A percentile compares a stretch with the other conserved stretches of the same genome.
These are phyloP conservation scores for Bujurquina vittata DNA, from an alignment of 2,113 vertebrate genomes.

Conservation along the genomic window DNA sequence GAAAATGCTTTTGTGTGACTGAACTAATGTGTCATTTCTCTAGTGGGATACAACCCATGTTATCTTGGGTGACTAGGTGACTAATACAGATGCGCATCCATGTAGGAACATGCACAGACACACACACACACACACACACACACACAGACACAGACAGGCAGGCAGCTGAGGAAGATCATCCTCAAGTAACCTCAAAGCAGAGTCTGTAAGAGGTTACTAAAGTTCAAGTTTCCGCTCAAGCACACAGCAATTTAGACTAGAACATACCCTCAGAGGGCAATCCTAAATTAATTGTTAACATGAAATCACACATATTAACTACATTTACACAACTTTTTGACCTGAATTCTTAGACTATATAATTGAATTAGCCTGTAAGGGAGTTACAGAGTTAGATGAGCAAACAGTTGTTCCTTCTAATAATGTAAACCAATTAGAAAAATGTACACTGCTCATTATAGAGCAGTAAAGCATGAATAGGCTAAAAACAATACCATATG, in stretches of 20 bases:
- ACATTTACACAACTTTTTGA: neutral
- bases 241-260: slow-evolving; percentile 14
- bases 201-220: slow-evolving; percentile 57
- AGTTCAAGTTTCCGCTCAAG: slow-evolving; percentile 52
- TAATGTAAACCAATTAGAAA: neutral
- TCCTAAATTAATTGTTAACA: neutral
- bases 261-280: neutral
- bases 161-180: slow-evolving; percentile 20
- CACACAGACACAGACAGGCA: slow-evolving; percentile 2
- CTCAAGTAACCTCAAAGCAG: slow-evolving; percentile 64
- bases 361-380: neutral
- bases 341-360: neutral
- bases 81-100: neutral
- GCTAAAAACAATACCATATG: neutral
- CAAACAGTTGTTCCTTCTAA: neutral
- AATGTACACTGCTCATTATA: neutral
- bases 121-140: slow-evolving; percentile 8
- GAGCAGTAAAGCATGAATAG: neutral
- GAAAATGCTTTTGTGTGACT: slow-evolving; percentile 13
- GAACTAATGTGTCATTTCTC: slow-evolving; percentile 31
- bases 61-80: slow-evolving; percentile 25
- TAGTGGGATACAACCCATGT: neutral
- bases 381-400: neutral
- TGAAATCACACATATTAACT: neutral
- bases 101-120: neutral